Conservation (phyloP, 2,113 vertebrate genomes). For the Eleginops maclovinus region DNA sequence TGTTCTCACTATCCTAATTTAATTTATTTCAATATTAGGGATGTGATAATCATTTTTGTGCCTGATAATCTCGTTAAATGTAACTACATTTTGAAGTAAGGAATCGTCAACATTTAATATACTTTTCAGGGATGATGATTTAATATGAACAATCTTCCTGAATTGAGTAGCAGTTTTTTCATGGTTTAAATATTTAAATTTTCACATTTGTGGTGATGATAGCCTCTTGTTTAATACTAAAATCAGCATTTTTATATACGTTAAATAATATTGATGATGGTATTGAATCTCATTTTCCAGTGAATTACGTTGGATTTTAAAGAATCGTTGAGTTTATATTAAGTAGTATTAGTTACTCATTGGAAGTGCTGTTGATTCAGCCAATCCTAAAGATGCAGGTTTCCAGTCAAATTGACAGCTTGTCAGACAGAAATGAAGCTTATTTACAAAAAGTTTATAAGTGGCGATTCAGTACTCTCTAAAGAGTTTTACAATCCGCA, state of each 20-base stretch:
- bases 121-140: background rate
- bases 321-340: background rate
- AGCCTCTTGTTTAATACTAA: background rate
- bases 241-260: background rate
- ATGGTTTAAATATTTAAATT: background rate
- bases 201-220: slow-evolving; percentile 18
- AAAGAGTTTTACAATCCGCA: slow-evolving; percentile 1
- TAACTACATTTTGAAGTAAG: background rate
- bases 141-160: background rate
- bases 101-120: background rate
- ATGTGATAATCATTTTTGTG: slow-evolving; percentile 9
- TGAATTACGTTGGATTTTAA: slow-evolving; percentile 27
- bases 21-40: background rate
- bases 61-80: background rate
- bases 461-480: background rate
- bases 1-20: background rate
- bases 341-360: background rate
- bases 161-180: slow-evolving; percentile 1
- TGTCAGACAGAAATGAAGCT: background rate
- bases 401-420: background rate
- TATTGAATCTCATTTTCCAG: slow-evolving; percentile 29
- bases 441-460: slow-evolving; percentile 4
- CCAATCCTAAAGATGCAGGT: background rate
- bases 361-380: background rate
- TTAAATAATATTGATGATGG: background rate